Evolutionary conservation across 2,888 invertebrate genomes (phyloP), one percentile per base, ranked within the genome.

Genomic region (Drosophila setosimentum): DNA sequence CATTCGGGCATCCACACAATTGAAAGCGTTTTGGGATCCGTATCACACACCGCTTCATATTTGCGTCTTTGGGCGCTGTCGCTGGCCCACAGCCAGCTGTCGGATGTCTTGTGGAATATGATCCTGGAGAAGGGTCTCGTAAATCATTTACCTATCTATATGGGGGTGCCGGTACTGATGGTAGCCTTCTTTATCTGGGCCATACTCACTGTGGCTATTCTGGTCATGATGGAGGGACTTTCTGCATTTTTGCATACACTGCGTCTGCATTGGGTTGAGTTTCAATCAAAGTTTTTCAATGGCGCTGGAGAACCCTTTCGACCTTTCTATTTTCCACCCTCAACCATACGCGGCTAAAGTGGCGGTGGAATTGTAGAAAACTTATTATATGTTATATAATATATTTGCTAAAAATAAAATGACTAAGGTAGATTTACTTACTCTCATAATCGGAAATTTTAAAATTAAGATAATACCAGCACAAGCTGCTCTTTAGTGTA

Each of bases 221-320:
- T 99, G 67, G 97, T 99, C 76, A 95, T 99, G 91, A 99, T 99
- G 99, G 99, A 99, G 94, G 99, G 99, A 0, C 95, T 99, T 13
- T 99, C 99, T n/a, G 99, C 99, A 35, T 99, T 99, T 94, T 94
- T 99, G 80, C 99, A 99, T 92, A 99, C 99, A 0, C 95, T 99
- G 80, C 98, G 99, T 94, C 95, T 99, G 87, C 99, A 99, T 94
- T 99, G 99, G 97, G 98, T 98, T 85, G 98, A 98, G 93, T 99
- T 99, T 94, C 98, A 99, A 94, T 98, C 97, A 92, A 98, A 98
- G 93, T 98, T 98, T 94, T 98, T 97, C 93, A 91, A 94, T 5
- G 98, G 98, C 57, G 93, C 95, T 68, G 98, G 98, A 2, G 95
- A 96, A 92, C 92, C 95, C 53, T 98, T 98, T 94, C 94, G 94